Percentiles rank a stretch among this genome's conserved stretches.
These are phyloP conservation scores for Cheilosia variabilis DNA, from an alignment of 2,888 invertebrate genomes.

Conservation along the genomic window DNA sequence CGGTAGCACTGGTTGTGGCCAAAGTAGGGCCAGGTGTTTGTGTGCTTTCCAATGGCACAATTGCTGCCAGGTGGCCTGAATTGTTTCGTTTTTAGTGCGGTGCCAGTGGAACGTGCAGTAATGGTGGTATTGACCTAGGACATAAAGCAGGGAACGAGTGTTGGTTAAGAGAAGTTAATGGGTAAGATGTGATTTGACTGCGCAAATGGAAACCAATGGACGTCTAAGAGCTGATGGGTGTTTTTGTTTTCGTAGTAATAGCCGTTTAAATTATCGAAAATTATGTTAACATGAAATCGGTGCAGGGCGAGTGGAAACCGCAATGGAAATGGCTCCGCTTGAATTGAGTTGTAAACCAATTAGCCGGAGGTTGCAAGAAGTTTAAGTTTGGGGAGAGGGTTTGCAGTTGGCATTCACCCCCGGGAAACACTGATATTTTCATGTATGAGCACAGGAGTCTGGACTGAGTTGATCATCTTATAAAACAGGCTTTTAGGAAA, in stretches of 20 bases:
- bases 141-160: slow-evolving; percentile 43
- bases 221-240: slow-evolving; percentile 1
- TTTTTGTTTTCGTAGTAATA: slow-evolving; percentile 11
- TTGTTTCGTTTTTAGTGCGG: slow-evolving; percentile 51
- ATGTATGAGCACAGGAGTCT: too few relatives aligned
- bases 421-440: too few relatives aligned
- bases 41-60: slow-evolving; percentile 42
- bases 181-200: slow-evolving; percentile 67
- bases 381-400: too few relatives aligned
- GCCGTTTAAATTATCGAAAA: slow-evolving; percentile 23
- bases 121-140: slow-evolving; percentile 67
- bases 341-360: neutral
- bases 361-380: neutral
- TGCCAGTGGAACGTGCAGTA: slow-evolving; percentile 40
- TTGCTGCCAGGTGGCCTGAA: slow-evolving; percentile 65
- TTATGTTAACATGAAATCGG: slow-evolving; percentile 35
- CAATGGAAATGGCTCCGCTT: neutral
- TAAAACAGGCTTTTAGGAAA: too few relatives aligned
- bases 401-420: too few relatives aligned
- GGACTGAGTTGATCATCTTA: too few relatives aligned
- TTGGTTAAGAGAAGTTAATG: slow-evolving; percentile 65
- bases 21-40: slow-evolving; percentile 30
- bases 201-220: neutral
- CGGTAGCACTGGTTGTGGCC: slow-evolving; percentile 25
- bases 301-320: neutral